Percentiles rank a stretch among this genome's conserved stretches.
These are phyloP conservation scores for Hestina assimilis DNA, from an alignment of 1,140 invertebrate genomes.

Conservation along the genomic window DNA sequence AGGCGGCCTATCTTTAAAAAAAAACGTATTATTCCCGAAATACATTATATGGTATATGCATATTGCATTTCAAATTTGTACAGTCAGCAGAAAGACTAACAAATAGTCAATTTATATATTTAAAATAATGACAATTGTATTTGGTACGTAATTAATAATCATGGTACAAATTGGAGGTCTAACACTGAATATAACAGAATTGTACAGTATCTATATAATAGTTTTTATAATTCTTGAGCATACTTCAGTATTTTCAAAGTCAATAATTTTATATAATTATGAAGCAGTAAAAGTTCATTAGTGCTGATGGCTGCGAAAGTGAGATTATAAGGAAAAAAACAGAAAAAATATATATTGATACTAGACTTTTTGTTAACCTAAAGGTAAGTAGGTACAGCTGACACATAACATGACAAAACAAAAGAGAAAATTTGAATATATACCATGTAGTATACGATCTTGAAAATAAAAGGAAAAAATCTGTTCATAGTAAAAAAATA, in stretches of 20 bases:
- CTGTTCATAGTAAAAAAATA: too few relatives aligned
- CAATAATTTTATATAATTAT: too few relatives aligned
- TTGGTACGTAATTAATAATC: too few relatives aligned
- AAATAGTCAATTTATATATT: too few relatives aligned
- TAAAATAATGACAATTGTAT: too few relatives aligned
- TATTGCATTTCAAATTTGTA: conserved; percentile 11
- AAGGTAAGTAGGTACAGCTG: neutral
- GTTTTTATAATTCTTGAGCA: neutral
- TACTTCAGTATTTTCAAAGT: too few relatives aligned
- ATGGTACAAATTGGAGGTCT: too few relatives aligned
- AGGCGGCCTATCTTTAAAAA: neutral
- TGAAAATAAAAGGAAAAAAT: too few relatives aligned
- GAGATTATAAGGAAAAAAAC: neutral
- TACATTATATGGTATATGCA: conserved; percentile 5
- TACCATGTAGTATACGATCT: too few relatives aligned
- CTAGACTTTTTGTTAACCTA: neutral
- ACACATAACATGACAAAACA: neutral
- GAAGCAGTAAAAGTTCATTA: too few relatives aligned
- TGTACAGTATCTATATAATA: neutral
- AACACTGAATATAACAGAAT: too few relatives aligned
- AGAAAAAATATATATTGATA: neutral
- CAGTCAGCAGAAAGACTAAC: neutral
- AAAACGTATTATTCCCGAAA: conserved; percentile 6
- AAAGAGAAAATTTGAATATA: neutral
- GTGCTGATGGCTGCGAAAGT: too few relatives aligned